Base-by-base conservation (phyloP, 1,140 invertebrate genomes). In the Cotesia vestalis region DNA sequence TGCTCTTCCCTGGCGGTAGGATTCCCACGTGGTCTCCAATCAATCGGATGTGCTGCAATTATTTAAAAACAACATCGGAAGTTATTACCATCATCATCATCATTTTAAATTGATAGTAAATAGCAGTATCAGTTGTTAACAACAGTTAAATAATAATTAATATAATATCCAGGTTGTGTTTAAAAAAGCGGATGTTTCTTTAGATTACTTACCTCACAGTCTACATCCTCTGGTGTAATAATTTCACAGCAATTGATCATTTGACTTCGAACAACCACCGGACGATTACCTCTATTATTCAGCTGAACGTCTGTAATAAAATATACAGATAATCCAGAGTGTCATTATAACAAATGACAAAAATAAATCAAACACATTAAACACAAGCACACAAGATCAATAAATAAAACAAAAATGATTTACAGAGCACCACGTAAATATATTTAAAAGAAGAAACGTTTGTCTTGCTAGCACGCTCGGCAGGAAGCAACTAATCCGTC, bases 201-300 rank as follows among this genome's bases (percentile, higher is more conserved):
- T 27, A 27, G 27, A 27, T 27, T 20, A 69, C 69, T 66, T 63
- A 77, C 75, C 70, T 75, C 73, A 53, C 75, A 77, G 57, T 78
- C 75, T 62, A 74, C 75, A 55, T 78, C 77, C 4, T 75, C 69
- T 20, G 67, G 57, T 14, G 69, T 72, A 51, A 78, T 72, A 63
- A 55, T 71, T 62, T 77, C 75, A 59, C 75, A 78, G 69, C 77
- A 78, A 62, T 71, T 66, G 27, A 77, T 76, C 75, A 78, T 77
- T 17, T 72, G 72, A 17, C 64, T 70, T 60, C 20, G 12, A n/a
- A 75, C 38, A 4, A 62, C 46, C 27, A 72, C 40, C 40, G 61
- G 40, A 6, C 36, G 40, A 52, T 74, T 70, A 34, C 73, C 67
- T 53, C 72, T 38, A 27, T 74, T 76, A 51, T 57, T 64, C 17